Percentiles rank a stretch among this genome's conserved stretches.
Conservation (phyloP, 2,888 invertebrate species). For the Epinotia bilunana region DNA sequence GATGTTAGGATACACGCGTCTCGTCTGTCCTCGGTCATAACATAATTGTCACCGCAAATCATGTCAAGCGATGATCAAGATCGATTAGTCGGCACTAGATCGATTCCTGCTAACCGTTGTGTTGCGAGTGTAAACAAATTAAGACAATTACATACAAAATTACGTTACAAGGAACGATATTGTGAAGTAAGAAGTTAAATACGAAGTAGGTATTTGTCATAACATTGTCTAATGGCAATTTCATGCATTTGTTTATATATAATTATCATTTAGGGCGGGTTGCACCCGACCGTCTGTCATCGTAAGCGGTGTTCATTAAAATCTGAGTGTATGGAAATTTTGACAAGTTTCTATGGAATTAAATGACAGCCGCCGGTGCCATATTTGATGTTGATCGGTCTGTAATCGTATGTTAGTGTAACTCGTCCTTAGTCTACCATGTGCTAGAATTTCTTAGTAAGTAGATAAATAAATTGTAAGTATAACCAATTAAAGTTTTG, state of each 20-base stretch:
- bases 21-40: neutral
- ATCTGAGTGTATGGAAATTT: too few relatives aligned
- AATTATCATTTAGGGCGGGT: too few relatives aligned
- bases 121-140: conserved; percentile 24
- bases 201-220: neutral
- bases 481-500: neutral
- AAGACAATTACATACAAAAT: conserved; percentile 4
- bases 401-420: too few relatives aligned
- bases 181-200: neutral
- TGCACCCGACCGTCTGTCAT: too few relatives aligned
- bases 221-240: too few relatives aligned
- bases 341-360: too few relatives aligned
- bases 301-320: too few relatives aligned
- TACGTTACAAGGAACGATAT: neutral
- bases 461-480: neutral
- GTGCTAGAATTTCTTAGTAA: neutral
- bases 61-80: conserved; percentile 10
- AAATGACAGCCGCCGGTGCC: too few relatives aligned
- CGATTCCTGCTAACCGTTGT: conserved; percentile 9
- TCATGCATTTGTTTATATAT: too few relatives aligned
- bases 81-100: conserved; percentile 17
- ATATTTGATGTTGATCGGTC: too few relatives aligned
- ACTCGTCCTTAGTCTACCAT: neutral
- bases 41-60: neutral
- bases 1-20: neutral